Base-by-base conservation (phyloP, 1,140 invertebrate genomes). In the Papilio helenus region DNA sequence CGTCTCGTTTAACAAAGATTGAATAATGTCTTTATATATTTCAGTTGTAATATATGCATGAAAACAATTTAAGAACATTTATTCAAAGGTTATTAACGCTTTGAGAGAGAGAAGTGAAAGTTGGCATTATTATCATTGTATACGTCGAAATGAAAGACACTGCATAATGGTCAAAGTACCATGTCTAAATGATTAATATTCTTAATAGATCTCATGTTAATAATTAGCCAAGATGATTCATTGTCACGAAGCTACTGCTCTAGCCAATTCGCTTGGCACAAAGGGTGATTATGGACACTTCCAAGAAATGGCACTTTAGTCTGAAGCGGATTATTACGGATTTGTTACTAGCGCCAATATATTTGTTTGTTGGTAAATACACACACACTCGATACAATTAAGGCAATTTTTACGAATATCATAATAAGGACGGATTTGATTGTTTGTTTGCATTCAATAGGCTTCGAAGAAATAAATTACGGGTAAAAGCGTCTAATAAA, bases 181-280 rank as follows among this genome's bases (percentile, higher is more conserved):
- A 20, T 9, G 5, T 18, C 20, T 55, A 9, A n/a, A 8, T 55
- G 1, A 49, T 9, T 5, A n/a, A 55, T 55, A 20, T 7, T 49
- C 16, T 49, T 1, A 55, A 55, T 20, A 55, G 8, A 20, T n/a
- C 51, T n/a, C 14, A 18, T 55, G 2, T 9, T 20, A n/a, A 20
- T 8, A 55, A n/a, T 55, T 55, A 55, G 51, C 51, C 9, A 55
- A 20, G n/a, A 55, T 55, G 51, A 55, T 55, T 55, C 51, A 55
- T 55, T 55, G n/a, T 55, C 51, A 20, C 1, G 51, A n/a, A 55
- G 20, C 51, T 55, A 55, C 10, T 49, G 16, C 51, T 55, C 51
- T 55, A 55, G 51, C 51, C 51, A 55, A 55, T 55, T 55, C 51
- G 7, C 51, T 55, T 55, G 51, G 51, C 51, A 55, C 51, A 20